Base-by-base conservation (phyloP, 1,140 invertebrate species). In the Thaumatotibia leucotreta region DNA sequence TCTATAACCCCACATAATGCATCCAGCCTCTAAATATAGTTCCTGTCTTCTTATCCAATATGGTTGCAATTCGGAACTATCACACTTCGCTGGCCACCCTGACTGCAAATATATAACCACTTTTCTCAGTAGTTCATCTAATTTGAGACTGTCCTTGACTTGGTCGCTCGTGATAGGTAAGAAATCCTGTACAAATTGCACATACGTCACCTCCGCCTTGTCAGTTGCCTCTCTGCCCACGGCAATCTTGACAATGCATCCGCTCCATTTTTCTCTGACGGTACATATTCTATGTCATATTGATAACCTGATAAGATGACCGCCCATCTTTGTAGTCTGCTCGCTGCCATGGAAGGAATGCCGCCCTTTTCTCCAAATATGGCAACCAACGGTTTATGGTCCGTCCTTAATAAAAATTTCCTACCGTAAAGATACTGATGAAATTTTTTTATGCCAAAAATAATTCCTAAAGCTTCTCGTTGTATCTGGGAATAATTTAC, bases 1-100 rank as follows among this genome's bases (percentile, higher is more conserved):
- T 22, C 75, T 54, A 23, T 75, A 73, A 4, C 73, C 73, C 75
- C 73, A 77, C 27, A 77, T 63, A n/a, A 77, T 27, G 14, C 66
- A 72, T 9, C 65, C 73, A 9, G n/a, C 11, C 11, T 77, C 75
- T n/a, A 72, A 39, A 69, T 77, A 75, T 6, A 77, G 11, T 62
- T 75, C 73, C 31, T 75, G 35, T 20, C 66, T 54, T 24, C 69
- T 39, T 0, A 33, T 14, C 35, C 27, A 77, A 65, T 63, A 75
- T 4, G 65, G 64, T 45, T 68, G 32, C 2, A 73, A 14, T 4
- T 54, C 17, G 14, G 49, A 24, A 14, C 68, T 54, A 0, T 17
- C 3, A 20, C 50, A 31, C 1, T 22, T 5, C 0, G 4, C 1
- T 6, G 27, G 27, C 27, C 27, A 29, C 2, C 27, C 27, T 29